Evolutionary conservation across 2,797 vertebrate species (phyloP).

Genomic region (Muraenolepis orangiensis): DNA sequence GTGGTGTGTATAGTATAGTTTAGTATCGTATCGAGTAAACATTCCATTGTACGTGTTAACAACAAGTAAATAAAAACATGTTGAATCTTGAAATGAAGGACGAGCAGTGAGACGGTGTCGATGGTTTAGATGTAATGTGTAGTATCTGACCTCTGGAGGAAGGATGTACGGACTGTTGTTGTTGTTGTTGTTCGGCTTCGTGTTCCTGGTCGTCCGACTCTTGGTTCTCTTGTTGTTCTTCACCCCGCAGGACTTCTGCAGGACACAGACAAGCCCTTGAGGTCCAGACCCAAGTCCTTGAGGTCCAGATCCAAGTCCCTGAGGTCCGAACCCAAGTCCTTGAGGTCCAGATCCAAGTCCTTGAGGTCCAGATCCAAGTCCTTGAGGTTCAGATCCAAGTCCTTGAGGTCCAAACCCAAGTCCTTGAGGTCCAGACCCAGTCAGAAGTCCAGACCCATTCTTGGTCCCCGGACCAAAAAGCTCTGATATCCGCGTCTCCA

Average conservation of each 20-base stretch:
- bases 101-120: too few relatives aligned
- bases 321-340: background rate
- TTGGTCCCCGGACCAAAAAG: background rate
- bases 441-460: background rate
- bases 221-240: conserved; percentile 4
- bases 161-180: background rate
- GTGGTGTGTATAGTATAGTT: too few relatives aligned
- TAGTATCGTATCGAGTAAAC: too few relatives aligned
- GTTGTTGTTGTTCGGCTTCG: background rate
- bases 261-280: background rate
- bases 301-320: background rate
- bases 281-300: too few relatives aligned
- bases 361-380: background rate
- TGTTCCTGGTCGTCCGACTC: background rate
- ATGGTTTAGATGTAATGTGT: too few relatives aligned
- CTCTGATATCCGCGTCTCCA: background rate
- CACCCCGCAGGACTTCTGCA: background rate
- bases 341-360: too few relatives aligned
- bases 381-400: background rate
- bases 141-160: background rate
- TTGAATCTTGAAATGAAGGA: too few relatives aligned
- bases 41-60: too few relatives aligned
- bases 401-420: background rate
- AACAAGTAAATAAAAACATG: too few relatives aligned
- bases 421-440: background rate